Conservation (phyloP, 2,888 invertebrate genomes). For the Ditylenchus weischeri region DNA sequence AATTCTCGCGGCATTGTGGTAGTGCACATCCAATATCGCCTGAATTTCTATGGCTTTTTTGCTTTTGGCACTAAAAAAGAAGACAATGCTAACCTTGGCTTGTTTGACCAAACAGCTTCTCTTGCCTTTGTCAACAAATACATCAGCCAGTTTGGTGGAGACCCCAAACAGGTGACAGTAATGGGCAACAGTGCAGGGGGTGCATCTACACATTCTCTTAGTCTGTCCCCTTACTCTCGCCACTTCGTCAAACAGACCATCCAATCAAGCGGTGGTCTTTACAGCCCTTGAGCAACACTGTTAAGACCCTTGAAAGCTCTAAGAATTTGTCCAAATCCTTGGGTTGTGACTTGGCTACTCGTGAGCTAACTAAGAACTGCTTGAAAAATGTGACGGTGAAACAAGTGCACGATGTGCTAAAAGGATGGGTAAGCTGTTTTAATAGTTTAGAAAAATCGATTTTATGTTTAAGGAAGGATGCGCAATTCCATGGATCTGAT, state of each 20-base stretch:
- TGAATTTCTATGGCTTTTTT: conserved; percentile 68
- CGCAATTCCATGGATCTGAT: neutral
- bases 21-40: conserved; percentile 85
- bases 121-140: conserved; percentile 28
- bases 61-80: neutral
- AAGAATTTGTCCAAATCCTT: too few relatives aligned
- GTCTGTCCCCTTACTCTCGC: neutral
- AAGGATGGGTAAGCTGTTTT: too few relatives aligned
- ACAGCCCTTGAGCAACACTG: too few relatives aligned
- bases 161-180: conserved; percentile 31
- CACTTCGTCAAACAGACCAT: neutral
- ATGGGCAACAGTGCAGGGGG: conserved; percentile 18
- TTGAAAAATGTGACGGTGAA: too few relatives aligned
- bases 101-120: conserved; percentile 32
- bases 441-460: too few relatives aligned
- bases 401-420: too few relatives aligned
- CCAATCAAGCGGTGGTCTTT: too few relatives aligned
- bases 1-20: conserved; percentile 77
- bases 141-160: conserved; percentile 33
- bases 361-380: too few relatives aligned
- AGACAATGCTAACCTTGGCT: conserved; percentile 22
- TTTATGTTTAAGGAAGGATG: too few relatives aligned
- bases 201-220: neutral
- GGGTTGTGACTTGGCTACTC: too few relatives aligned
- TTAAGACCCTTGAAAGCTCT: too few relatives aligned